These are phyloP conservation scores for Tapirus terrestris DNA, from an alignment of 2,113 vertebrate genomes.

Conservation along the genomic window DNA sequence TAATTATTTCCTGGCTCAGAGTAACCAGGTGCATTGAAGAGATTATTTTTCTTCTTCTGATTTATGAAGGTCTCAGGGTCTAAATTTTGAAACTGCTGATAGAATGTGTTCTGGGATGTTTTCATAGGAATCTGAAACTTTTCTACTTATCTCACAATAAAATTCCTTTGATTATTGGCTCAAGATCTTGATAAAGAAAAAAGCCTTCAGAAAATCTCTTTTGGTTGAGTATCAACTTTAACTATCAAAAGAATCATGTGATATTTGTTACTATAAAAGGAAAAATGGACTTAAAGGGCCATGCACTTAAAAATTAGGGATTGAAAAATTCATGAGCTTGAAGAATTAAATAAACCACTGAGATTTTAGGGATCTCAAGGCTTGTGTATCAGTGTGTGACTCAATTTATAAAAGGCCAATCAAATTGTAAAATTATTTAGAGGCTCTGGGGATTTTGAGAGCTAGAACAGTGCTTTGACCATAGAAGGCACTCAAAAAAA, in stretches of 20 bases:
- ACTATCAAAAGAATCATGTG: not conserved
- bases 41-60: slow-evolving; percentile 69
- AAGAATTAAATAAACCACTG: not conserved
- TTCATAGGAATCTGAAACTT: not conserved
- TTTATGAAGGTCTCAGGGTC: slow-evolving; percentile 64
- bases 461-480: not conserved
- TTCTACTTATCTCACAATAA: not conserved
- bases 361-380: not conserved
- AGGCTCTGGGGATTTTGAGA: not conserved
- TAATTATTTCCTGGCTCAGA: slow-evolving; percentile 74
- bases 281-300: not conserved
- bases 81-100: slow-evolving; percentile 46
- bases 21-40: slow-evolving; percentile 57
- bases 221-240: not conserved
- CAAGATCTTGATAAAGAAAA: not conserved
- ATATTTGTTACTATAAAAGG: not conserved
- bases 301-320: not conserved
- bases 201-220: not conserved
- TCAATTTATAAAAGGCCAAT: rapidly evolving
- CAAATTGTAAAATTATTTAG: not conserved
- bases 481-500: not conserved
- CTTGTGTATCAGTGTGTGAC: not conserved
- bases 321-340: not conserved
- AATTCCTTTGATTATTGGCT: slow-evolving; percentile 25
- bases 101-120: not conserved